Percentiles rank a stretch among this genome's conserved stretches.
These are phyloP conservation scores for Podargus strigoides DNA, from an alignment of 2,797 vertebrate species.

Conservation along the genomic window DNA sequence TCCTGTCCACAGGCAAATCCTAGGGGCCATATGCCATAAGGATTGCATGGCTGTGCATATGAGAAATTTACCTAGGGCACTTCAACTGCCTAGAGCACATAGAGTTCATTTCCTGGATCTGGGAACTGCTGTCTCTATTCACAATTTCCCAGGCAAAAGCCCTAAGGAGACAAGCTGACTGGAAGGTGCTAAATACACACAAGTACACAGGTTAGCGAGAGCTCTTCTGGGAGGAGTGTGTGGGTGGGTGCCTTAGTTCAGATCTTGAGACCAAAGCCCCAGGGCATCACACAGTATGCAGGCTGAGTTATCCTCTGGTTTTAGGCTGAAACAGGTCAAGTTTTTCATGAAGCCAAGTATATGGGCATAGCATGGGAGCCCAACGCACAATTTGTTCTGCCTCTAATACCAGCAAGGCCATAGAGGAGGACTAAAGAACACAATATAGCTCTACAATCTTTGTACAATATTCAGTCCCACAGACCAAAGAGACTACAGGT, in stretches of 20 bases:
- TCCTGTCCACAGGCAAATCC: neutral
- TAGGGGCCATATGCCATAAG: neutral
- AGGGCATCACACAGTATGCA: neutral
- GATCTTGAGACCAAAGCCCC: neutral
- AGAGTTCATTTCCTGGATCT: neutral
- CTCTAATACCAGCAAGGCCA: neutral
- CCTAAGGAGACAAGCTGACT: neutral
- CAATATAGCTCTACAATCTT: fast-evolving
- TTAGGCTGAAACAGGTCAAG: neutral
- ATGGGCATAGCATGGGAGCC: fast-evolving
- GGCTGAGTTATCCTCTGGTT: neutral
- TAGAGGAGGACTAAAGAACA: neutral
- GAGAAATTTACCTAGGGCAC: neutral
- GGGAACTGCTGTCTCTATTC: neutral
- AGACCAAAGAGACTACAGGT: fast-evolving
- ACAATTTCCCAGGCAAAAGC: neutral
- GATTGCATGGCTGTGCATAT: fast-evolving
- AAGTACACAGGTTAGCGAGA: fast-evolving
- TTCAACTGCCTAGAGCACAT: neutral
- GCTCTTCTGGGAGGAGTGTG: neutral
- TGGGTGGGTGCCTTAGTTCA: neutral
- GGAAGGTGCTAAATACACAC: fast-evolving
- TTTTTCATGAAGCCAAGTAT: neutral
- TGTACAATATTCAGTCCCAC: neutral
- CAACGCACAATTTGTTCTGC: neutral